Conservation (phyloP, 1,140 invertebrate species). For the Meloidogyne chitwoodi region DNA sequence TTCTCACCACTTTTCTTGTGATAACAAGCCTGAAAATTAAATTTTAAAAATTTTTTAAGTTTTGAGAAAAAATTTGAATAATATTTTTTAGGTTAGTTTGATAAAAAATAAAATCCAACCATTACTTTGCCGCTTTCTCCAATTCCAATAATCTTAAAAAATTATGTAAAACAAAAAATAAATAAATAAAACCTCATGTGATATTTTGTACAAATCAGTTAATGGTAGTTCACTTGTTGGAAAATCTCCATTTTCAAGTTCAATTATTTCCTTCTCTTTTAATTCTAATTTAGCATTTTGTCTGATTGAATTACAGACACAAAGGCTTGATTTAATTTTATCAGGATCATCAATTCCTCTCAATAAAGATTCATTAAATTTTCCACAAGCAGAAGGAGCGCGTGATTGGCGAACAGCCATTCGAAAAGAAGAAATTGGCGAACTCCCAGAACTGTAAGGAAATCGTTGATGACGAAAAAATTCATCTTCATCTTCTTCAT, state of each 20-base stretch:
- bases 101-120: background rate
- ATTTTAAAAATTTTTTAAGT: no score
- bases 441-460: conserved; percentile 11
- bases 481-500: conserved; percentile 7
- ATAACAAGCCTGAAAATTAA: conserved; percentile 66
- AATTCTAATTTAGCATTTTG: background rate
- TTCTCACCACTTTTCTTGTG: conserved; percentile 70
- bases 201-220: conserved; percentile 85
- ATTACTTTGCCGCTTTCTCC: conserved; percentile 90
- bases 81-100: no score
- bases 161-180: conserved; percentile 10
- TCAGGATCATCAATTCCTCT: background rate
- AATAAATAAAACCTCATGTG: conserved; percentile 66
- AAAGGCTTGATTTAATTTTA: conserved; percentile 5
- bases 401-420: conserved; percentile 12
- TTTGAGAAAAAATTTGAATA: no score
- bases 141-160: conserved; percentile 75
- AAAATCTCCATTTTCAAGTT: conserved; percentile 1
- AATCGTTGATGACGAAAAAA: background rate
- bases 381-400: conserved; percentile 12
- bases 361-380: conserved; percentile 20
- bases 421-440: conserved; percentile 13
- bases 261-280: background rate
- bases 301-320: conserved; percentile 18
- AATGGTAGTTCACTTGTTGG: conserved; percentile 63